These are phyloP conservation scores for Podabrus alpinus DNA, from an alignment of 2,888 invertebrate genomes.

Conservation along the genomic window DNA sequence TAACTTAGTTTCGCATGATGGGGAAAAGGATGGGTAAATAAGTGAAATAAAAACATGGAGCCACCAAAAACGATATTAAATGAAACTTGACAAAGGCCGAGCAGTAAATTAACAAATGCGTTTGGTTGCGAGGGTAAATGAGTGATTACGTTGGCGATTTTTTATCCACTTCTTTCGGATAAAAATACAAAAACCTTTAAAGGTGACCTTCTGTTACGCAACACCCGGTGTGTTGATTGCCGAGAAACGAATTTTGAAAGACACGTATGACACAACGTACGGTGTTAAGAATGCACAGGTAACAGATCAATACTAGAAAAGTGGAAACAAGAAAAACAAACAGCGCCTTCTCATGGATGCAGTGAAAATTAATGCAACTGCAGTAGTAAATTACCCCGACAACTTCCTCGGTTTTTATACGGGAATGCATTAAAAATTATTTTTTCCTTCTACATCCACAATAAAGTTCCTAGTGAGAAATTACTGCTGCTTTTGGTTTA, in stretches of 20 bases:
- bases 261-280: conserved; percentile 1
- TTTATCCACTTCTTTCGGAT: not conserved
- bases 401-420: not conserved
- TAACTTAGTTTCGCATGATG: conserved; percentile 12
- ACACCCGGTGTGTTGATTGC: not conserved
- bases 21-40: conserved; percentile 23
- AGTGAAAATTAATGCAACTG: conserved; percentile 21
- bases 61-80: conserved; percentile 16
- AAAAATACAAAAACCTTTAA: not conserved
- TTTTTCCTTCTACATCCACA: not conserved
- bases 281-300: conserved; percentile 20
- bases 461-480: not conserved
- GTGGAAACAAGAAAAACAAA: conserved; percentile 16
- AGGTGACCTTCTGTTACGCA: not conserved
- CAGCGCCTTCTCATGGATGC: conserved; percentile 21
- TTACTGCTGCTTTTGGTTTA: not conserved
- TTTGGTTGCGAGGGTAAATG: conserved; percentile 27
- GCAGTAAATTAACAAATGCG: conserved; percentile 28
- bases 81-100: conserved; percentile 24
- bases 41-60: conserved; percentile 19
- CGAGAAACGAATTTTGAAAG: not conserved
- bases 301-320: conserved; percentile 16
- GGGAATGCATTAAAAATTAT: not conserved
- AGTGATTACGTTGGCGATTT: conserved; percentile 18
- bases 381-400: conserved; percentile 16